Conservation (phyloP, 2,888 invertebrate genomes). For the Ischnura elegans region DNA sequence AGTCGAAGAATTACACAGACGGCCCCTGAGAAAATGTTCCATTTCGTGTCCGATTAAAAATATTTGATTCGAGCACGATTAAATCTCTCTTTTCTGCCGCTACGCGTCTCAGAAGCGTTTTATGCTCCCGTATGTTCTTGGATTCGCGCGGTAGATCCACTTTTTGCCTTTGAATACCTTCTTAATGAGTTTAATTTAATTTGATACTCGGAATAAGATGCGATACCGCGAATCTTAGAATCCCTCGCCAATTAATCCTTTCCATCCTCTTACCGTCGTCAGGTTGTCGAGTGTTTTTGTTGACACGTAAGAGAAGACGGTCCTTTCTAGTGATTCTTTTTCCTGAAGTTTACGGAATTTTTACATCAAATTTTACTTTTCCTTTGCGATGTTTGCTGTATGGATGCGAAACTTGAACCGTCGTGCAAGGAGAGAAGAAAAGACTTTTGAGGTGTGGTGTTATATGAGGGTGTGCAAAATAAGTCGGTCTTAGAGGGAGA, state of each 20-base stretch:
- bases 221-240: conserved; percentile 25
- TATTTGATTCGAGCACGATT: not conserved
- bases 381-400: too few species aligned
- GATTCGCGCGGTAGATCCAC: conserved; percentile 5
- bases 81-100: conserved; percentile 26
- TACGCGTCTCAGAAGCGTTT: not conserved
- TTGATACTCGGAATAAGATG: conserved; percentile 28
- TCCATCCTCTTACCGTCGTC: not conserved
- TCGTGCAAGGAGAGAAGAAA: too few species aligned
- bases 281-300: not conserved
- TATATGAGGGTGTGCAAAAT: too few species aligned
- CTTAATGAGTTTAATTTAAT: conserved; percentile 38
- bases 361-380: too few species aligned
- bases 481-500: too few species aligned
- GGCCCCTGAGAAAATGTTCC: not conserved
- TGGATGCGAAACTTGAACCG: too few species aligned
- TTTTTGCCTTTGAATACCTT: conserved; percentile 9
- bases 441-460: too few species aligned
- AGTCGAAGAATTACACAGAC: not conserved
- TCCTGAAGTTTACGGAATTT: too few species aligned
- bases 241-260: not conserved
- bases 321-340: too few species aligned
- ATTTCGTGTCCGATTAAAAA: not conserved
- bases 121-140: not conserved
- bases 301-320: not conserved